phyloP scores from a whole-genome alignment of 2,888 invertebrate genomes.

The Caenorhabditis zanzibari region DNA sequence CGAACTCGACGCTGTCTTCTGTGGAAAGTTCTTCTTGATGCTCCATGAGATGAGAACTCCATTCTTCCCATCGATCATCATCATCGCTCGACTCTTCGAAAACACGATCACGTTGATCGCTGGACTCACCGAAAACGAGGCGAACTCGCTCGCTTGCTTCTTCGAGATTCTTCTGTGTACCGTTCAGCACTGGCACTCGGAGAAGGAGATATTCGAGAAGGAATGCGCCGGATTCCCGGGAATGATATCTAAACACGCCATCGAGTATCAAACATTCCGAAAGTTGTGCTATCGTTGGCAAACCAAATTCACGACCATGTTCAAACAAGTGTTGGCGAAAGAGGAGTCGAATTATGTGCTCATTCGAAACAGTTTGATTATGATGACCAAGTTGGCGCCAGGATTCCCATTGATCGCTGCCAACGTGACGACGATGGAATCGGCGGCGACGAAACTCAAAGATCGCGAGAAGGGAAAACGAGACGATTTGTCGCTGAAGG shows the following conservation, averaged over 20 bases:
- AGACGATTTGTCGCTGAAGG: conserved; percentile 79
- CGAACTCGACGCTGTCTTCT: conserved; percentile 88
- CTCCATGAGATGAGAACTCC: conserved; percentile 93
- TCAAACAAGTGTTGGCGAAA: conserved; percentile 64
- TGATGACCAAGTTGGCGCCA: conserved; percentile 88
- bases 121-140: conserved; percentile 98
- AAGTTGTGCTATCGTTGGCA: conserved; percentile 99
- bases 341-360: conserved; percentile 89
- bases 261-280: conserved; percentile 90
- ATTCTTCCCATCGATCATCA: conserved; percentile 97
- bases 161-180: conserved; percentile 94
- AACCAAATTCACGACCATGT: conserved; percentile 71
- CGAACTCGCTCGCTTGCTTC: conserved; percentile 90
- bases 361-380: conserved; percentile 95
- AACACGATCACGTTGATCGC: conserved; percentile 98
- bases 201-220: conserved; percentile 92
- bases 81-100: conserved; percentile 98
- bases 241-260: conserved; percentile 88
- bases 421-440: conserved; percentile 45
- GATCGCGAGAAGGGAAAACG: conserved; percentile 81
- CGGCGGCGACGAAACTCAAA: conserved; percentile 34
- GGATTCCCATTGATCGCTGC: conserved; percentile 47
- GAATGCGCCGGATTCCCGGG: conserved; percentile 98
- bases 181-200: conserved; percentile 97
- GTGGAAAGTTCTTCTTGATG: conserved; percentile 89